phyloP scores from a whole-genome alignment of 2,888 invertebrate genomes.

The Macrostomum cliftonense region DNA sequence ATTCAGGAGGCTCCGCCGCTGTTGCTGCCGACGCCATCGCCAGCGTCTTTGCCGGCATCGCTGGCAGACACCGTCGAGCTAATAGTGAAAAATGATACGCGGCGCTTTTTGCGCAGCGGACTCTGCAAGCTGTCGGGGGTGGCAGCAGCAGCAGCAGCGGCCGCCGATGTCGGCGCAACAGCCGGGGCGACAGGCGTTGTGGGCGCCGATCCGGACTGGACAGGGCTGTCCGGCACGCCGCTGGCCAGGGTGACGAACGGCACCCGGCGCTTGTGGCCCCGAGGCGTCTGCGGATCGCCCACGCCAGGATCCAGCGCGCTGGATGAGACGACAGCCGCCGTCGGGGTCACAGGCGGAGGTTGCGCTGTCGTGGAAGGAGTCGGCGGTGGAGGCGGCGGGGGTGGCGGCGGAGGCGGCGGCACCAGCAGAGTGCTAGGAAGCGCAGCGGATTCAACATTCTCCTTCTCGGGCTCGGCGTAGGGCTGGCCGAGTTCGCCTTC shows the following conservation, averaged over 20 bases:
- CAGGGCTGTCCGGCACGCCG: background rate
- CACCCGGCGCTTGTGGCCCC: background rate
- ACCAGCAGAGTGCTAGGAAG: background rate
- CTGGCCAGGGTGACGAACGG: background rate
- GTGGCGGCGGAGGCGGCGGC: background rate
- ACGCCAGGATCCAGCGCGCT: too few species aligned
- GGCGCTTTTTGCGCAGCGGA: background rate
- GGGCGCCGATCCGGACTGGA: background rate
- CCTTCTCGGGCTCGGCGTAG: slow-evolving; percentile 31
- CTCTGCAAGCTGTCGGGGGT: too few species aligned
- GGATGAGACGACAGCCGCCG: background rate
- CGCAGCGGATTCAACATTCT: background rate
- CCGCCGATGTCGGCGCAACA: background rate
- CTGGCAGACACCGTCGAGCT: too few species aligned
- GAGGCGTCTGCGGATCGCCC: too few species aligned
- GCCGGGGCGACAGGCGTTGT: background rate
- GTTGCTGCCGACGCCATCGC: too few species aligned
- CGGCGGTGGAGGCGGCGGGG: background rate
- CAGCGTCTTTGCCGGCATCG: too few species aligned
- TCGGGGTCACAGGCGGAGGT: background rate
- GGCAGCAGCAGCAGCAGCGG: too few species aligned
- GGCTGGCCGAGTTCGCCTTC: slow-evolving; percentile 51
- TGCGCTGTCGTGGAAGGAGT: background rate
- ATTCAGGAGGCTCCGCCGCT: too few species aligned
- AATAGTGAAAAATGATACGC: slow-evolving; percentile 1